Percentiles rank a stretch among this genome's conserved stretches.
Evolutionary conservation across 1,140 invertebrate species (phyloP).

Genomic region (Agrypnia vestita): DNA sequence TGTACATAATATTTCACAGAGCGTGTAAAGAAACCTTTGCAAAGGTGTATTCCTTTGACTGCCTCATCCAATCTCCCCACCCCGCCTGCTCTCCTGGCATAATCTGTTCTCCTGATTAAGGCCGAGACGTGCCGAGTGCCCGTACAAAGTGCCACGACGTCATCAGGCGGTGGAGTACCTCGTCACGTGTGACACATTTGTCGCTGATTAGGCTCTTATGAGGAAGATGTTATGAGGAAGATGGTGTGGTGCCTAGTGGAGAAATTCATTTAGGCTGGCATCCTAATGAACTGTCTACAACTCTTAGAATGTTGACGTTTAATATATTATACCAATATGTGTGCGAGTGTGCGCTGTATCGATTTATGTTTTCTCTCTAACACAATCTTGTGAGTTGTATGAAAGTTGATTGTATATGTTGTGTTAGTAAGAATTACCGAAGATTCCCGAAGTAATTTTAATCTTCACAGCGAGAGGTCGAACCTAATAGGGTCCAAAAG

Average conservation of each 20-base stretch:
- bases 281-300: too few relatives aligned
- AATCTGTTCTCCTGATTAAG: slow-evolving; percentile 54
- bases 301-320: too few relatives aligned
- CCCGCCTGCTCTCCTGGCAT: slow-evolving; percentile 8
- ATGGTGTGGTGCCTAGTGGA: not conserved
- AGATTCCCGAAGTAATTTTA: too few relatives aligned
- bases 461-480: too few relatives aligned
- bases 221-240: not conserved
- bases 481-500: too few relatives aligned
- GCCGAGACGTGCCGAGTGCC: slow-evolving; percentile 50
- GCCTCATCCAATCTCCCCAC: slow-evolving; percentile 44
- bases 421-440: too few relatives aligned
- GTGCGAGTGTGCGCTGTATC: too few relatives aligned
- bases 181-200: slow-evolving; percentile 41
- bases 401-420: too few relatives aligned
- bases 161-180: not conserved
- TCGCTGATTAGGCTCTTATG: slow-evolving; percentile 8
- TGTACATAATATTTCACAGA: not conserved
- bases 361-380: too few relatives aligned
- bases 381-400: too few relatives aligned
- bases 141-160: slow-evolving; percentile 38
- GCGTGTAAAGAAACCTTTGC: not conserved
- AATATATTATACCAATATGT: too few relatives aligned
- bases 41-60: not conserved
- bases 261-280: not conserved